Percentiles rank a stretch among this genome's conserved stretches.
Evolutionary conservation across 1,140 invertebrate genomes (phyloP).

Genomic region (Colletes gigas): DNA sequence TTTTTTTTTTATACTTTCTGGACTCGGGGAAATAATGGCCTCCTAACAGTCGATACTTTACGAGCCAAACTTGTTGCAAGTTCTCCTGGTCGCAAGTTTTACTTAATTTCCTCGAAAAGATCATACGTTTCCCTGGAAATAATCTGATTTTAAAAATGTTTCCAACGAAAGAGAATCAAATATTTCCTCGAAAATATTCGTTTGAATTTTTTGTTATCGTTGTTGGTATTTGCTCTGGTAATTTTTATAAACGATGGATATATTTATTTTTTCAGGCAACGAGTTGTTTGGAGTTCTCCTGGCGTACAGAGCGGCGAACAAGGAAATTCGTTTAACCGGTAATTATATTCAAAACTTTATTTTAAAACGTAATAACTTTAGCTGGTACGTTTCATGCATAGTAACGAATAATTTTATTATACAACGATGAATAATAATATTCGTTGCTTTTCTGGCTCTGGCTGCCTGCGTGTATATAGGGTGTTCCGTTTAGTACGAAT

Average conservation of each 20-base stretch:
- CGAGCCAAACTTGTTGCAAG: slow-evolving; percentile 2
- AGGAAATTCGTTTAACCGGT: not conserved
- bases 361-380: not conserved
- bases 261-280: not conserved
- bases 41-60: not conserved
- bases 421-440: too few species aligned
- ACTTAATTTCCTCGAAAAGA: too few species aligned
- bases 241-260: not conserved
- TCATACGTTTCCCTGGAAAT: too few species aligned
- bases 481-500: too few species aligned
- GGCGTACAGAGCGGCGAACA: not conserved
- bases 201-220: too few species aligned
- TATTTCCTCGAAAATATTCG: too few species aligned
- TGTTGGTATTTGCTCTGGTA: not conserved
- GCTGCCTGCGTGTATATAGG: too few species aligned
- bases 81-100: not conserved
- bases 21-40: not conserved
- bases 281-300: not conserved
- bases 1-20: not conserved
- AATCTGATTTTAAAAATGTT: too few species aligned
- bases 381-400: not conserved
- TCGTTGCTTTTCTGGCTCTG: too few species aligned
- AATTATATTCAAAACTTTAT: not conserved
- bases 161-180: too few species aligned
- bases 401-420: too few species aligned